Evolutionary conservation across 2,888 invertebrate genomes (phyloP).

Genomic region (Eupelmus urozonus): DNA sequence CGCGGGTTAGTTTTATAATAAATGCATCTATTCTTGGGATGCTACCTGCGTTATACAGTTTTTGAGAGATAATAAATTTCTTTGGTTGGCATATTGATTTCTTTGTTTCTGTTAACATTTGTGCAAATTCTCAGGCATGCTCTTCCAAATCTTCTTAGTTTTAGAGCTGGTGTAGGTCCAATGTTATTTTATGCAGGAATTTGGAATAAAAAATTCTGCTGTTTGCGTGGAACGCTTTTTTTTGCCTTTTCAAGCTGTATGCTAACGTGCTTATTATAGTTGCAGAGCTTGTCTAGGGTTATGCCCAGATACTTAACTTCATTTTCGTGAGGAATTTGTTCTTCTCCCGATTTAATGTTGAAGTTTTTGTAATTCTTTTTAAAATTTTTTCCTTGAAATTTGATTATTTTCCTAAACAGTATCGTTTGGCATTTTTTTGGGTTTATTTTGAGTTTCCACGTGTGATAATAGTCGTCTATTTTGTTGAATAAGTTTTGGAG

Average conservation of each 20-base stretch:
- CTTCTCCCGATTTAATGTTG: neutral
- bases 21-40: neutral
- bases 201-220: no score
- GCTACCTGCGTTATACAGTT: no score
- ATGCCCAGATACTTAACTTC: conserved; percentile 50
- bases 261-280: conserved; percentile 24
- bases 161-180: neutral
- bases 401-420: conserved; percentile 30
- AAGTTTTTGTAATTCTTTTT: neutral
- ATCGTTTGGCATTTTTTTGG: conserved; percentile 48
- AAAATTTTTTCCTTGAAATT: no score
- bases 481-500: conserved; percentile 41
- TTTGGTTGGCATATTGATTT: neutral
- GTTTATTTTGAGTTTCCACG: conserved; percentile 50
- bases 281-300: conserved; percentile 25
- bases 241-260: conserved; percentile 32
- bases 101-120: neutral
- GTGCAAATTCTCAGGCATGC: neutral
- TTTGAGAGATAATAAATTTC: neutral
- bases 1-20: neutral
- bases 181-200: no score
- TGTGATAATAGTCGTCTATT: conserved; percentile 25
- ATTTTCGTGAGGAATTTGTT: neutral
- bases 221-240: no score
- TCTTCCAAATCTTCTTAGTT: neutral